phyloP scores from a whole-genome alignment of 2,113 vertebrate genomes.

The Formicarius rufipectus region DNA sequence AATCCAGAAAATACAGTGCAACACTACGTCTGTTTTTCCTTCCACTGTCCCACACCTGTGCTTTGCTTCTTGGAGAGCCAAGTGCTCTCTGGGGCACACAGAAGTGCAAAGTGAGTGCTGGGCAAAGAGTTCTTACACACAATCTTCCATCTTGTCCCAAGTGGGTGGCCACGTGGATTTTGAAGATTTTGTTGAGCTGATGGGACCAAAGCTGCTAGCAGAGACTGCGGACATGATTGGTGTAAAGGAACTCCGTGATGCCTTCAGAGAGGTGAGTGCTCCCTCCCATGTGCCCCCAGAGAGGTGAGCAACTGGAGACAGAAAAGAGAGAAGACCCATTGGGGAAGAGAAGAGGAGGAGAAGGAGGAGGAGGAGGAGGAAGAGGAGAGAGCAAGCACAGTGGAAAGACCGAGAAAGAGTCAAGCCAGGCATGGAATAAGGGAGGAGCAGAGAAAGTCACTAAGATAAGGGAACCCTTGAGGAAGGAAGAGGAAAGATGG shows the following conservation, averaged over 20 bases:
- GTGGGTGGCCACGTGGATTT: slow-evolving; percentile 98
- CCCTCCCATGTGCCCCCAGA: fast-evolving
- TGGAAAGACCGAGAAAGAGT: not conserved
- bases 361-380: not conserved
- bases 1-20: not conserved
- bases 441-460: not conserved
- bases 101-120: not conserved
- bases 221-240: slow-evolving; percentile 99
- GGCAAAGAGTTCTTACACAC: not conserved
- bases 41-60: not conserved
- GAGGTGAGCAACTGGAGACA: not conserved
- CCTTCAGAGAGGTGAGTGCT: slow-evolving; percentile 91
- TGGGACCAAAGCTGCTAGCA: slow-evolving; percentile 97
- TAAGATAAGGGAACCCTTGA: not conserved
- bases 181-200: slow-evolving; percentile 98
- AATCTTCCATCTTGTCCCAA: slow-evolving; percentile 63
- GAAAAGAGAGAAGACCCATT: not conserved
- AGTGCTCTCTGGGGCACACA: not conserved
- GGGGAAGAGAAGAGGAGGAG: not conserved
- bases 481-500: not conserved
- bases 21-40: not conserved
- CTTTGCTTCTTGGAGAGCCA: not conserved
- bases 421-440: not conserved
- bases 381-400: not conserved
- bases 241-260: slow-evolving; percentile 94